A percentile compares a stretch with the other conserved stretches of the same genome.
Evolutionary conservation across 2,113 vertebrate genomes (phyloP).

Genomic region (Indicator indicator): DNA sequence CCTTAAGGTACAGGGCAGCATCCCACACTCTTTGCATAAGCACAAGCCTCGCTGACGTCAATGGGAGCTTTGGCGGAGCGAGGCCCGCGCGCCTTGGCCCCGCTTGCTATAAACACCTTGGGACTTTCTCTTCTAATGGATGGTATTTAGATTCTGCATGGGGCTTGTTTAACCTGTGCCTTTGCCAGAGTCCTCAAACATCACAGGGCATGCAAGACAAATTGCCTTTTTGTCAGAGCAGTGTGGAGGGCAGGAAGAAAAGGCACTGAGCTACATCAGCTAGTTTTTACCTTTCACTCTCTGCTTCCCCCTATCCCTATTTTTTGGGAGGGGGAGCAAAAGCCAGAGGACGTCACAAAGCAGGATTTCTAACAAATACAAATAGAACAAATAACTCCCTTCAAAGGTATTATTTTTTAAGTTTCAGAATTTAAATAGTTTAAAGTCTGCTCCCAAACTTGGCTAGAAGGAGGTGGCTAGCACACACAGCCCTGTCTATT

Average conservation of each 20-base stretch:
- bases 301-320: neutral
- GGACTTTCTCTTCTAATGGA: constrained; percentile 72
- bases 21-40: neutral
- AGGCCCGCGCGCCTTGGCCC: constrained; percentile 50
- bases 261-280: neutral
- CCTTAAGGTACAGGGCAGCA: constrained; percentile 11
- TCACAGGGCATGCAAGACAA: constrained; percentile 66
- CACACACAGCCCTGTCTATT: neutral
- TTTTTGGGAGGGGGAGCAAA: neutral
- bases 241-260: constrained; percentile 13
- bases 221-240: constrained; percentile 60
- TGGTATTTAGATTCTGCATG: constrained; percentile 67
- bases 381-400: neutral
- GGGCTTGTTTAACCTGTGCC: constrained; percentile 67
- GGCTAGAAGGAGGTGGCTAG: too few relatives aligned
- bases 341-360: neutral
- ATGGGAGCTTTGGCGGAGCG: constrained; percentile 18
- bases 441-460: neutral
- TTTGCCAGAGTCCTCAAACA: constrained; percentile 71
- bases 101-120: constrained; percentile 67
- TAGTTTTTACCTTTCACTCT: constrained; percentile 7
- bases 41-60: constrained; percentile 12
- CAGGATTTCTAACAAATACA: neutral
- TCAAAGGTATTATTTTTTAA: neutral
- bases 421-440: neutral